Conservation (phyloP, 1,140 invertebrate genomes). For the Drosophila kurseongensis region DNA sequence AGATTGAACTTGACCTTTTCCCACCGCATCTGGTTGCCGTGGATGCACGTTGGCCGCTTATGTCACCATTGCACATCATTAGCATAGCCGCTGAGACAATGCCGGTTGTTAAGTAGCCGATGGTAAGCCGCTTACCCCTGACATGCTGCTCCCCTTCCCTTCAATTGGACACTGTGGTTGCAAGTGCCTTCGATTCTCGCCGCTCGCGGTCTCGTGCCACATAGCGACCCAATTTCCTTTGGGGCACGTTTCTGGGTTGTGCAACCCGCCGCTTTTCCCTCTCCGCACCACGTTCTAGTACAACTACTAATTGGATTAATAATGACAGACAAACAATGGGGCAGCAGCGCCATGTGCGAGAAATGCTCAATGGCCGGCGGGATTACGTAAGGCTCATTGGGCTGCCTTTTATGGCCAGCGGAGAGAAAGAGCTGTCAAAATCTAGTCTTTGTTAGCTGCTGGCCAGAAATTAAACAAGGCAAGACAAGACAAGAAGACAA, state of each 20-base stretch:
- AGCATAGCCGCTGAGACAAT: conserved; percentile 26
- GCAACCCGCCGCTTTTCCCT: conserved; percentile 25
- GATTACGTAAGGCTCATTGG: conserved; percentile 61
- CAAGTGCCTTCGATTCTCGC: conserved; percentile 45
- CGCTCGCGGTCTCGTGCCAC: conserved; percentile 41
- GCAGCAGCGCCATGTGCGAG: conserved; percentile 49
- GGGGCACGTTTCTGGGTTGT: conserved; percentile 55
- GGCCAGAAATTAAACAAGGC: conserved; percentile 42
- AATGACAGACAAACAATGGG: conserved; percentile 75
- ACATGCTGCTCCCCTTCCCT: conserved; percentile 37
- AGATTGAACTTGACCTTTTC: conserved; percentile 43
- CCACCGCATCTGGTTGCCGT: conserved; percentile 5
- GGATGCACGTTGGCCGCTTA: conserved; percentile 32
- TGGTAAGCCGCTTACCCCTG: conserved; percentile 48
- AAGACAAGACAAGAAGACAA: conserved; percentile 36
- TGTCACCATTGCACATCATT: conserved; percentile 42
- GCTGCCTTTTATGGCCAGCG: conserved; percentile 38
- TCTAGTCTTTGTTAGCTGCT: conserved; percentile 42
- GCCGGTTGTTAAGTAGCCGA: conserved; percentile 22
- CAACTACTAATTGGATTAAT: conserved; percentile 73
- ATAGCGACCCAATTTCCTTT: conserved; percentile 49
- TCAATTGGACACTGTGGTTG: background rate
- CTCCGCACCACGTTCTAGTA: conserved; percentile 53
- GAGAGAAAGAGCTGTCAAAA: conserved; percentile 48
- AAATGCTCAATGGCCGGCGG: conserved; percentile 52